These are phyloP conservation scores for Drosophila truncata DNA, from an alignment of 1,140 invertebrate species.

Conservation along the genomic window DNA sequence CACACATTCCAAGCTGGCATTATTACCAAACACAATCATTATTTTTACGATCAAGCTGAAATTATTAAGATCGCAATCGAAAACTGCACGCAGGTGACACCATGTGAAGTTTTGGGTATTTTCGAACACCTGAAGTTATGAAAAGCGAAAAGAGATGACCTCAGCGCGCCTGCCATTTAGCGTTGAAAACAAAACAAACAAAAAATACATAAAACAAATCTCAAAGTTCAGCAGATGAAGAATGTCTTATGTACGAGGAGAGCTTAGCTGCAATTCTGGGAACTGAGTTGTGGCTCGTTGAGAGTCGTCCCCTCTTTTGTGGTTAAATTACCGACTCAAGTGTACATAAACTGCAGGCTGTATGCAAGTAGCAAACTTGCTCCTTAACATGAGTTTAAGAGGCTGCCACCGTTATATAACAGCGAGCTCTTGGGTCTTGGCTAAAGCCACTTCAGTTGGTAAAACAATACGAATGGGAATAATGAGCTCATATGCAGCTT, in stretches of 20 bases:
- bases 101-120: constrained; percentile 7
- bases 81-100: constrained; percentile 1
- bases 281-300: neutral
- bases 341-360: constrained; percentile 12
- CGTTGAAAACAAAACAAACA: constrained; percentile 5
- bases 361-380: constrained; percentile 31
- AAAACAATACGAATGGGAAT: constrained; percentile 32
- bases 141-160: constrained; percentile 44
- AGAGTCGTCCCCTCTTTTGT: constrained; percentile 16
- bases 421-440: constrained; percentile 28
- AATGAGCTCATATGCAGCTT: constrained; percentile 27
- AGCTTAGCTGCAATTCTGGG: constrained; percentile 34
- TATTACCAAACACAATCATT: neutral
- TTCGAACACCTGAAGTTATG: constrained; percentile 16
- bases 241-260: constrained; percentile 43
- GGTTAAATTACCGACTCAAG: constrained; percentile 32
- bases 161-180: constrained; percentile 61
- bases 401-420: constrained; percentile 75
- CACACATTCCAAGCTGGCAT: neutral
- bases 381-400: constrained; percentile 63
- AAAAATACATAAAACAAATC: constrained; percentile 39
- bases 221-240: constrained; percentile 63
- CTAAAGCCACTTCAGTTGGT: constrained; percentile 17
- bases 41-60: neutral
- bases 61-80: constrained; percentile 11